Percentiles rank a stretch among this genome's conserved stretches.
phyloP scores from a whole-genome alignment of 2,888 invertebrate species.

The Amphipoea lucens region DNA sequence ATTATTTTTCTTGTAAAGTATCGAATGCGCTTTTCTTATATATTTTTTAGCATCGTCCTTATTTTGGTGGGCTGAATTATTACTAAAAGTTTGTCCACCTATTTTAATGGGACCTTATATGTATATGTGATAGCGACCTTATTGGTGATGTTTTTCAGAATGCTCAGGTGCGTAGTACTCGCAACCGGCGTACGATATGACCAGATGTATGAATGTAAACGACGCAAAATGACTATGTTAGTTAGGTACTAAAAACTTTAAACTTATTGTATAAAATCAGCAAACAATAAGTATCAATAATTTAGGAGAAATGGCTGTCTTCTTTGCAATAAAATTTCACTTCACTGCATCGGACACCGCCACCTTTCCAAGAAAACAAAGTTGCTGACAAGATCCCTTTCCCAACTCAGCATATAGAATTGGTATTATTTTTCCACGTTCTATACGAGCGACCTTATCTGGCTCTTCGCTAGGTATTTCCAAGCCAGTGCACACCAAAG shows the following conservation, averaged over 20 bases:
- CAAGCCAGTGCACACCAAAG: conserved; percentile 66
- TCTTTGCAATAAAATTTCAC: conserved; percentile 23
- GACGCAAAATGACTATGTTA: neutral
- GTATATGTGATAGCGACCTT: too few relatives aligned
- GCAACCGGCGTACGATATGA: too few relatives aligned
- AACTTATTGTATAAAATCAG: neutral
- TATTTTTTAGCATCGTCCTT: too few relatives aligned
- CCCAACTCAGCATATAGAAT: conserved; percentile 53
- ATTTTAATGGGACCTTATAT: too few relatives aligned
- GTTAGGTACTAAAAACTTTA: neutral
- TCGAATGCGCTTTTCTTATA: too few relatives aligned
- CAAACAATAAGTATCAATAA: neutral
- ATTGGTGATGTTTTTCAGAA: neutral
- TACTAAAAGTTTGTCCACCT: too few relatives aligned
- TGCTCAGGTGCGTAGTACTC: neutral
- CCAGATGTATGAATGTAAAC: neutral
- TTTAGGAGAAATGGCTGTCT: neutral
- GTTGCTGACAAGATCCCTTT: conserved; percentile 36
- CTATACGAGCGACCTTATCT: conserved; percentile 63
- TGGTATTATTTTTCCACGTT: conserved; percentile 65
- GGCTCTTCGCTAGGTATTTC: conserved; percentile 65
- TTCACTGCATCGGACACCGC: conserved; percentile 25
- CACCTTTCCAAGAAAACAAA: conserved; percentile 26
- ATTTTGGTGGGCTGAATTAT: too few relatives aligned
- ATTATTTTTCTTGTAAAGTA: too few relatives aligned